Evolutionary conservation across 2,113 vertebrate genomes (phyloP).

Genomic region (Oreochromis tanganicae): DNA sequence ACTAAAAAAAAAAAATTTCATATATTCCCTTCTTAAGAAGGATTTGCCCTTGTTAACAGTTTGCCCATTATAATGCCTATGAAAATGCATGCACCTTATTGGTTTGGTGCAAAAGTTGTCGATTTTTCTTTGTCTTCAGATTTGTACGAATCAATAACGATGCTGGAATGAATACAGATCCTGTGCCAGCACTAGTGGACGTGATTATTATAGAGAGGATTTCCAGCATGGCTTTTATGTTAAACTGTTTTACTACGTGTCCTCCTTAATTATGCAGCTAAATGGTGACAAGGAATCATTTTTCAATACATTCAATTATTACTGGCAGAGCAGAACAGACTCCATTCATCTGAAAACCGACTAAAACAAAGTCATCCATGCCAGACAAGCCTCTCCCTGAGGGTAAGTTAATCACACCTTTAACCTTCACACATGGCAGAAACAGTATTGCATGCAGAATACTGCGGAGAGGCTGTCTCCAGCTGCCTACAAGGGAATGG

Average conservation of each 20-base stretch:
- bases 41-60: neutral
- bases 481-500: neutral
- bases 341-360: neutral
- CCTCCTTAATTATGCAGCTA: conserved; percentile 1
- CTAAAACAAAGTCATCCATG: neutral
- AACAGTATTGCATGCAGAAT: neutral
- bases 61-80: neutral
- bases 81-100: neutral
- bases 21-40: neutral
- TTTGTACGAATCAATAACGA: neutral
- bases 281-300: conserved; percentile 15
- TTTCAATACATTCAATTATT: conserved; percentile 15
- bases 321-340: neutral
- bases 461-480: neutral
- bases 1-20: neutral
- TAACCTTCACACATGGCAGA: conserved; percentile 26
- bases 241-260: neutral
- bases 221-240: neutral
- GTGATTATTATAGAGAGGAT: neutral
- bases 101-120: neutral
- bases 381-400: neutral
- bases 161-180: neutral
- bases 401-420: conserved; percentile 25
- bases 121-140: neutral
- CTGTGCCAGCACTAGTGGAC: neutral